Base-by-base conservation (phyloP, 1,140 invertebrate species). In the Drosophila nasuta region DNA sequence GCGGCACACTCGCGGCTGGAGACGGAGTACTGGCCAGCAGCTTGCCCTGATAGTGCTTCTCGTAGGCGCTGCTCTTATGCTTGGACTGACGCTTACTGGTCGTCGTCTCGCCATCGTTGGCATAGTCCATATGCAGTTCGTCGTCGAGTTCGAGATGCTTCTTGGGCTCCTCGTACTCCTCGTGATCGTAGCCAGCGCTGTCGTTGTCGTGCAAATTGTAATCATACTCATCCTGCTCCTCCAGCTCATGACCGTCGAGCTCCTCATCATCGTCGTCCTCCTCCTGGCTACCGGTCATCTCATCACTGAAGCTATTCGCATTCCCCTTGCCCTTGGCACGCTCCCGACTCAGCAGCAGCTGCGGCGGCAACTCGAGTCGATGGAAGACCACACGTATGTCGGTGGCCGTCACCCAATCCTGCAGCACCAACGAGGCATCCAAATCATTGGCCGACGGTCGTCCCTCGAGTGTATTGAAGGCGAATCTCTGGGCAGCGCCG, bases 391-490 rank as follows among this genome's bases (percentile, higher is more conserved):
- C 96, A 74, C 96, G 95, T 51, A 99, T 97, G 87, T 99, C 98
- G 0, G 98, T 99, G 0, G 98, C 98, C 0, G 98, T 99, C 0
- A 99, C 97, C 99, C 99, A 99, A 92, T 99, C 98, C 92, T 99
- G 98, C 3, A 99, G 94, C 10, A 99, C 98, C 1, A 98, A 97
- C 6, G 97, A 99, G 79, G 96, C 96, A 90, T 99, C 98, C 91
- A 99, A 98, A 91, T 99, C 97, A 5, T 96, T 94, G 1, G 98
- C 98, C 45, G 97, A 98, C 0, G 98, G 98, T 2, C 98, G 94
- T 1, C 98, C 98, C 92, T 99, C 98, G 5, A 99, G 93, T 0
- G 98, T 99, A 81, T 98, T 98, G 93, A 99, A 99, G 0, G 98
- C 98, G 17, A 99, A 96, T 25, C 98, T 93, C 8, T 96, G 95